Conservation (phyloP, 2,113 vertebrate species). For the Ginglymostoma cirratum region DNA sequence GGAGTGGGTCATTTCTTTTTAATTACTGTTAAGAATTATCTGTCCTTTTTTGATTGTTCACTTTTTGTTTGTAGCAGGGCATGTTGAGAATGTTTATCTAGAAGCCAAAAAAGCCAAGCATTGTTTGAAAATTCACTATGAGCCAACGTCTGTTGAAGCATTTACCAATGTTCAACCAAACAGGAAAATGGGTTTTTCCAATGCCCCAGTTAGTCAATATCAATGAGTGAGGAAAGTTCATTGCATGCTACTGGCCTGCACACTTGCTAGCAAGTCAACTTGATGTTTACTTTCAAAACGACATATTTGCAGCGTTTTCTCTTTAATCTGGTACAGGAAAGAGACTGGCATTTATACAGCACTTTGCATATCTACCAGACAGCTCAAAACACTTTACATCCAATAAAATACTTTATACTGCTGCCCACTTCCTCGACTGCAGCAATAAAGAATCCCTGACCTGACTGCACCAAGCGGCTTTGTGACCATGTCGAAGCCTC, state of each 20-base stretch:
- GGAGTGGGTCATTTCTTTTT: neutral
- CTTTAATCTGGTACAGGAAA: neutral
- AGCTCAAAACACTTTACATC: neutral
- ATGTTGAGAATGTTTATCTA: neutral
- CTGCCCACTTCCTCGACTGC: too few relatives aligned
- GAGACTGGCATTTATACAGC: neutral
- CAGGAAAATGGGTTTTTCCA: neutral
- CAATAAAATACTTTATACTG: neutral
- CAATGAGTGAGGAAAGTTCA: neutral
- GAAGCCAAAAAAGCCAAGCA: neutral
- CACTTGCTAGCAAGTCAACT: neutral
- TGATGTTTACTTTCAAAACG: neutral
- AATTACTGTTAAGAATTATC: neutral
- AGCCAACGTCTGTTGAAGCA: neutral
- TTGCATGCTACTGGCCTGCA: neutral
- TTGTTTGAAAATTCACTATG: neutral
- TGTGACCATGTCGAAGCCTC: too few relatives aligned
- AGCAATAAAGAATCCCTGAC: too few relatives aligned
- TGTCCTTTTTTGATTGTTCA: neutral
- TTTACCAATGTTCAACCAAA: neutral
- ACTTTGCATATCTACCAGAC: neutral
- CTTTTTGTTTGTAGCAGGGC: neutral
- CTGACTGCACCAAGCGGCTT: too few relatives aligned
- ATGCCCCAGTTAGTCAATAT: neutral
- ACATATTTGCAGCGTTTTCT: neutral